Conservation (phyloP, 2,888 invertebrate species). For the Lysandra coridon region DNA sequence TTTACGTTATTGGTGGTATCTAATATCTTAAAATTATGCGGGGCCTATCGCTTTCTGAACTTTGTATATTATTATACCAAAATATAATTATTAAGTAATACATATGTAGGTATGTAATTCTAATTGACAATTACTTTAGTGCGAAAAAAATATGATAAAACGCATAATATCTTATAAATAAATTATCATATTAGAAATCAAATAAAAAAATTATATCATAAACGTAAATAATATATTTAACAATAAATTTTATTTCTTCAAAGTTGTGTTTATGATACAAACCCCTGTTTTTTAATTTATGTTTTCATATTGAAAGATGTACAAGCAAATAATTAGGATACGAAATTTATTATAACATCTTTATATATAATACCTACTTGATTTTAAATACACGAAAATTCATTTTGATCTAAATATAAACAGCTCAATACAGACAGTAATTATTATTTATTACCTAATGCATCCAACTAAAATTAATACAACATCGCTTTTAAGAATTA, state of each 20-base stretch:
- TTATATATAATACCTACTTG: too few relatives aligned
- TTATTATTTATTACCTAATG: too few relatives aligned
- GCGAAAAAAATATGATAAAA: not conserved
- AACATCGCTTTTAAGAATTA: too few relatives aligned
- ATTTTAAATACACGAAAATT: too few relatives aligned
- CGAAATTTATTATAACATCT: not conserved
- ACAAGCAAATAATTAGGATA: not conserved
- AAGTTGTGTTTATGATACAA: not conserved
- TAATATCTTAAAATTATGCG: not conserved
- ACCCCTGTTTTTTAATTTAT: not conserved
- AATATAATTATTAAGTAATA: conserved; percentile 21
- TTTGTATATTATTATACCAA: not conserved
- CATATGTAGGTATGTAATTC: conserved; percentile 13
- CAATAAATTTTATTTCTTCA: conserved; percentile 19
- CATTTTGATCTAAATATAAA: too few relatives aligned
- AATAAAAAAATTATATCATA: conserved; percentile 5
- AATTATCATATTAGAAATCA: not conserved
- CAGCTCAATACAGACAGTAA: too few relatives aligned
- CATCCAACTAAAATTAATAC: too few relatives aligned
- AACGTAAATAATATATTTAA: conserved; percentile 9
- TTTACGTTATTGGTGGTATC: not conserved
- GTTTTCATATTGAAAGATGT: not conserved
- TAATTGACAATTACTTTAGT: not conserved
- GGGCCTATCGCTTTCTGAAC: not conserved
- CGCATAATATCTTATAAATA: conserved; percentile 14